Percentiles rank a stretch among this genome's conserved stretches.
phyloP scores from a whole-genome alignment of 2,888 invertebrate species.

The Bugulina stolonifera region DNA sequence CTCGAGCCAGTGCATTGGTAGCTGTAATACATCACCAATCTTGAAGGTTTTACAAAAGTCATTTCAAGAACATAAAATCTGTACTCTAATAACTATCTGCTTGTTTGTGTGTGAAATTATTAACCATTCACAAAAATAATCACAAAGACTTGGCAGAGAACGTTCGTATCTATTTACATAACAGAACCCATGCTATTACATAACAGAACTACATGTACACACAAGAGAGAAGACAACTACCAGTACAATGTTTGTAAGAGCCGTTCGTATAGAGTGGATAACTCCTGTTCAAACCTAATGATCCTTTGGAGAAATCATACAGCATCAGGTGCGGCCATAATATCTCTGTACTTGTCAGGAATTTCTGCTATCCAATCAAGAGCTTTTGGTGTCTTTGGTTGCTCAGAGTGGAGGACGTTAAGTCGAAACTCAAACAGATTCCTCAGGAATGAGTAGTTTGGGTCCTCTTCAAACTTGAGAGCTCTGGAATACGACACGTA shows the following conservation, averaged over 20 bases:
- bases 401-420: background rate
- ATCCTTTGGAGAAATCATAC: background rate
- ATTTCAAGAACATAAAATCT: too few relatives aligned
- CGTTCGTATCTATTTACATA: too few relatives aligned
- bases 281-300: background rate
- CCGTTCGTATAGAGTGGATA: background rate
- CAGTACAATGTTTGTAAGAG: background rate
- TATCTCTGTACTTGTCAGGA: constrained; percentile 2
- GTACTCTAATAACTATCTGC: too few relatives aligned
- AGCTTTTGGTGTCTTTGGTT: background rate
- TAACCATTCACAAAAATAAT: too few relatives aligned
- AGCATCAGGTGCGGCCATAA: background rate
- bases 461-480: constrained; percentile 21
- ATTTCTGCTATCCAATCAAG: constrained; percentile 1
- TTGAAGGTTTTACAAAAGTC: too few relatives aligned
- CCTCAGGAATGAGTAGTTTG: background rate
- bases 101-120: too few relatives aligned
- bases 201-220: too few relatives aligned
- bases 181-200: too few relatives aligned
- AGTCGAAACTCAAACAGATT: background rate
- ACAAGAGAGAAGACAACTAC: too few relatives aligned
- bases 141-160: too few relatives aligned
- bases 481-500: background rate
- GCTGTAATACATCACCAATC: too few relatives aligned
- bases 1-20: too few relatives aligned